phyloP scores from a whole-genome alignment of 92 coral and sea anemone species.

The Palythoa heliodiscus region DNA sequence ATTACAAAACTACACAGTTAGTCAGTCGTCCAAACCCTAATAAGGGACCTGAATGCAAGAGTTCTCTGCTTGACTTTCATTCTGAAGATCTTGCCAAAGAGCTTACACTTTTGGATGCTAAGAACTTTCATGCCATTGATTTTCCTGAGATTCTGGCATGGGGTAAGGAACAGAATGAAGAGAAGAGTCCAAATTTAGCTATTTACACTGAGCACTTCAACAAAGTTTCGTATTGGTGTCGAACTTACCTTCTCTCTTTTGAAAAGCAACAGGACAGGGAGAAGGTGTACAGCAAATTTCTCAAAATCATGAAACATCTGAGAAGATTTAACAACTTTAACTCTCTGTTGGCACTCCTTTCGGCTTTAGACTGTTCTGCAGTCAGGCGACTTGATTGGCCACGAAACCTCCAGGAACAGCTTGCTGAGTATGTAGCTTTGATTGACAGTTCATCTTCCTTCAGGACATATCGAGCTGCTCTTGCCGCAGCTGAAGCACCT shows the following conservation, averaged over 20 bases:
- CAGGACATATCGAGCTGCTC: slow-evolving; percentile 89
- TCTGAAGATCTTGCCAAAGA: slow-evolving; percentile 89
- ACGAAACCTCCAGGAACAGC: slow-evolving; percentile 76
- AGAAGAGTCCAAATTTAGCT: slow-evolving; percentile 85
- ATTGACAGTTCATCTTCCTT: slow-evolving; percentile 97
- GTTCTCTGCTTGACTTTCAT: slow-evolving; percentile 81
- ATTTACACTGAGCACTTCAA: slow-evolving; percentile 96
- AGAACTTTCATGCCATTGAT: slow-evolving; percentile 87
- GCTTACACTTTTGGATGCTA: slow-evolving; percentile 90
- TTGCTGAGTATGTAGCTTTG: slow-evolving; percentile 88
- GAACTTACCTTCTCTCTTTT: slow-evolving; percentile 91
- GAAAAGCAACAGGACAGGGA: slow-evolving; percentile 93
- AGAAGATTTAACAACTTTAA: slow-evolving; percentile 93
- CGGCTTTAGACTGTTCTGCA: slow-evolving; percentile 97
- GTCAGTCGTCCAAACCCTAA: slow-evolving; percentile 46
- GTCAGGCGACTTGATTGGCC: slow-evolving; percentile 96
- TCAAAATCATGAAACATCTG: slow-evolving; percentile 96
- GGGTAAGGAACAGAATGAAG: slow-evolving; percentile 99
- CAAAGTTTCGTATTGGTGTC: slow-evolving; percentile 98
- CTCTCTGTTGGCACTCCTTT: slow-evolving; percentile 90
- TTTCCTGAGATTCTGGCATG: slow-evolving; percentile 97
- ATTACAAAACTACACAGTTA: slow-evolving; percentile 76
- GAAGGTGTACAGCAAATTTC: slow-evolving; percentile 85
- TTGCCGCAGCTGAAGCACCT: slow-evolving; percentile 82
- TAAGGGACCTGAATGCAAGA: slow-evolving; percentile 41